phyloP scores from a whole-genome alignment of 2,113 vertebrate species.

The Calyptomena viridis region DNA sequence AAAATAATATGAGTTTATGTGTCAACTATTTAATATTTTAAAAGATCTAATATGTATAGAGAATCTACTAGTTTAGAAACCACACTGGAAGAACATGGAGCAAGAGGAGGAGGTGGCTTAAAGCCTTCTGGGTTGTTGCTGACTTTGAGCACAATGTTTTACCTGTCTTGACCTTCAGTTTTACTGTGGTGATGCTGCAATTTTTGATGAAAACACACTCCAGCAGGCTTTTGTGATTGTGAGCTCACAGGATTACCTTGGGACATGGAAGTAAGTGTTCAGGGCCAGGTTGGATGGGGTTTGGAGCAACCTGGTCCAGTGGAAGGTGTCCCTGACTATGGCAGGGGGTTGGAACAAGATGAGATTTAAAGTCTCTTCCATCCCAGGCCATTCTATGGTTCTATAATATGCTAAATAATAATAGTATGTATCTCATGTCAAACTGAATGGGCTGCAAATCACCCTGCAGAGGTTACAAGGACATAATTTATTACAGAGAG shows the following conservation, averaged over 20 bases:
- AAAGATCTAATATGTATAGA: neutral
- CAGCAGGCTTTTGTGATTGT: neutral
- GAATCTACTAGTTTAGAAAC: neutral
- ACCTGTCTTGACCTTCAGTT: neutral
- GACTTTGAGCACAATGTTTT: neutral
- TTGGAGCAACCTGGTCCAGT: neutral
- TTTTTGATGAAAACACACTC: neutral
- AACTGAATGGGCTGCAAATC: neutral
- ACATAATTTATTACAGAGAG: neutral
- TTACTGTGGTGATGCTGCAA: neutral
- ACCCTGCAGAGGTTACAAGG: neutral
- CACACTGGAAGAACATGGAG: neutral
- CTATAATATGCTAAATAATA: neutral
- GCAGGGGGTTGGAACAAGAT: neutral
- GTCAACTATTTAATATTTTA: neutral
- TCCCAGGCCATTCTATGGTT: neutral
- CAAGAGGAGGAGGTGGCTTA: neutral
- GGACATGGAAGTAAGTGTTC: neutral
- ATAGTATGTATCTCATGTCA: neutral
- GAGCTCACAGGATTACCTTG: neutral
- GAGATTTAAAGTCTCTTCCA: neutral
- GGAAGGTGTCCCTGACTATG: neutral
- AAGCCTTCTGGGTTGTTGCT: neutral
- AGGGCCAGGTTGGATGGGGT: neutral
- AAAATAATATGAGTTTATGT: neutral